Evolutionary conservation across 2,113 vertebrate species (phyloP), one percentile per base, ranked within the genome.

Genomic region (Ameiurus melas): DNA sequence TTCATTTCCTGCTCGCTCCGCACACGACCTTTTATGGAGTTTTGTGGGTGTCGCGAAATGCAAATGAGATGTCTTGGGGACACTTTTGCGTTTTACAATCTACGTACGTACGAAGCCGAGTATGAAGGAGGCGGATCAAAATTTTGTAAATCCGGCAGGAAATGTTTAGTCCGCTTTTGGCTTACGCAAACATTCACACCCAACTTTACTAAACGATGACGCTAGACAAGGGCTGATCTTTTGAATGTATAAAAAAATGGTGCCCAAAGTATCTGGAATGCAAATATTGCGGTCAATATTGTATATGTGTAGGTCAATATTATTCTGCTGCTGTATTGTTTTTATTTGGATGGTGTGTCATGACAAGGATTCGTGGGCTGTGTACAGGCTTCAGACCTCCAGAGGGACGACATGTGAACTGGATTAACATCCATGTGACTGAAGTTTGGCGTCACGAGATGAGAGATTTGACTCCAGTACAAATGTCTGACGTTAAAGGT

Each of bases 401-500:
- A n/a, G 12, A 66, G 62, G n/a, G 2, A 3, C 8, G 7, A 57
- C 60, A 79, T 75, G 89, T 85, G 89, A 81, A 20, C 36, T 66
- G 55, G 64, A 85, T 90, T 85, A 87, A 77, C 33, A 19, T 75
- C 57, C 47, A 30, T 30, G 20, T 53, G 39, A 33, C 39, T 36
- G 39, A 85, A 73, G 51, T 60, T 51, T 19, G 14, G 30, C 4
- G 9, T 70, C 30, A 33, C 66, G 14, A 17, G 66, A 68, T 30
- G 5, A 36, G 30, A 19, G 14, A 13, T 10, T 66, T n/a, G 3
- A n/a, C 27, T 66, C 62, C 68, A 71, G 68, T 7, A 36, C 5
- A 8, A 19, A 71, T 36, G 30, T 36, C 14, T 33, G n/a, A 70
- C 14, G 66, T 68, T 14, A 30, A 68, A 68, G n/a, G 12, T n/a